phyloP scores from a whole-genome alignment of 1,140 invertebrate genomes.

The Lucilia cuprina region DNA sequence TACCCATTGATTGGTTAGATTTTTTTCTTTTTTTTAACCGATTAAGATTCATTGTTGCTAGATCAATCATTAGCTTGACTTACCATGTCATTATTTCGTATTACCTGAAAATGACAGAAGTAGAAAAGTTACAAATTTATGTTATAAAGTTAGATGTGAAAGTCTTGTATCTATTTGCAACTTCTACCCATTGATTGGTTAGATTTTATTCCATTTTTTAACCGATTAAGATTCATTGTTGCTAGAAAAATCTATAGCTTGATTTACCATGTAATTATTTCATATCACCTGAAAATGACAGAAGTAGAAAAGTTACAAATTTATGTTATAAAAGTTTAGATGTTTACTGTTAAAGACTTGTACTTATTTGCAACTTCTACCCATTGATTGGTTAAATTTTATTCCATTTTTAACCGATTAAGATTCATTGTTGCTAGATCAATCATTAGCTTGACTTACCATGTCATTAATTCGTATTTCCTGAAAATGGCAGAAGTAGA shows the following conservation, averaged over 20 bases:
- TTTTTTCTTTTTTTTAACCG: slow-evolving; percentile 41
- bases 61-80: neutral
- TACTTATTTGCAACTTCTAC: slow-evolving; percentile 37
- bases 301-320: slow-evolving; percentile 31
- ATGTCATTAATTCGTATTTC: slow-evolving; percentile 8
- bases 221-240: slow-evolving; percentile 49
- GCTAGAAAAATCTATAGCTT: neutral
- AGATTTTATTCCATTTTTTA: slow-evolving; percentile 43
- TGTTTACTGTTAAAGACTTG: no score
- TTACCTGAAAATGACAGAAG: neutral
- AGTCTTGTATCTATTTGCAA: no score
- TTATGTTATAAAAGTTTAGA: no score
- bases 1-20: slow-evolving; percentile 54
- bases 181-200: slow-evolving; percentile 53
- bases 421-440: slow-evolving; percentile 44
- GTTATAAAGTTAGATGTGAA: no score
- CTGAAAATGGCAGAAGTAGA: slow-evolving; percentile 47
- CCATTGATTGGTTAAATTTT: slow-evolving; percentile 52
- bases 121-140: slow-evolving; percentile 32
- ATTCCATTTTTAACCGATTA: slow-evolving; percentile 46
- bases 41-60: slow-evolving; percentile 49
- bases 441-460: slow-evolving; percentile 13
- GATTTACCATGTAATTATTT: slow-evolving; percentile 5
- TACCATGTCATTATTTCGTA: no score
- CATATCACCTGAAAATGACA: neutral